phyloP scores from a whole-genome alignment of 2,888 invertebrate genomes.

The Chamaedrilus cognettii region DNA sequence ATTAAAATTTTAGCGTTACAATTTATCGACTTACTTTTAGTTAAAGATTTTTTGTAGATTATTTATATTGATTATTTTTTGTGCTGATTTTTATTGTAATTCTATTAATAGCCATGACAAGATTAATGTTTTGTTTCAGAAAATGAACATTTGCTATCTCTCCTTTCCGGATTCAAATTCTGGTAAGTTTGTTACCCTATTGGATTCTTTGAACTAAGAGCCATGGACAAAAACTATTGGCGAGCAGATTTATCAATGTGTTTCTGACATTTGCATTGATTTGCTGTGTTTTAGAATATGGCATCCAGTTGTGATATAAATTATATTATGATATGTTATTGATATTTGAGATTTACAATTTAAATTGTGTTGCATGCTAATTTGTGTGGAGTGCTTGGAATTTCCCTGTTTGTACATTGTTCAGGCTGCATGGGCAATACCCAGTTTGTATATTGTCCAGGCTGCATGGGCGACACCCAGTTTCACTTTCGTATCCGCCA shows the following conservation, averaged over 20 bases:
- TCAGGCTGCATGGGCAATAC: conserved; percentile 93
- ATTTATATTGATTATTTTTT: neutral
- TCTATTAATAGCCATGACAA: neutral
- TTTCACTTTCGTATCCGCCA: conserved; percentile 91
- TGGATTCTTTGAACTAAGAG: too few species aligned
- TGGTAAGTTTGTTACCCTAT: too few species aligned
- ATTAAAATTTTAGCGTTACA: too few species aligned
- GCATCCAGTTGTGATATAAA: neutral
- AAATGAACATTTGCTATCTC: conserved; percentile 83
- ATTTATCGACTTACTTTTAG: neutral
- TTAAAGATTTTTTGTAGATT: conserved; percentile 10
- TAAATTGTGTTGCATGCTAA: too few species aligned
- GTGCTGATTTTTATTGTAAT: neutral
- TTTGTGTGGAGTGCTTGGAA: too few species aligned
- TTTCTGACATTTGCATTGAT: too few species aligned
- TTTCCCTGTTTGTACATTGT: too few species aligned
- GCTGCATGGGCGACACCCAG: conserved; percentile 96
- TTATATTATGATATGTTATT: neutral
- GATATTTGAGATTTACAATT: neutral
- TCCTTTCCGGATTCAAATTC: conserved; percentile 99
- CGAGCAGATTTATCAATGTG: too few species aligned
- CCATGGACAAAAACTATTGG: too few species aligned
- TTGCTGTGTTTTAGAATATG: neutral
- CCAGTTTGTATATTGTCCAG: too few species aligned
- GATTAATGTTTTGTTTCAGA: conserved; percentile 45